Evolutionary conservation across 2,113 vertebrate genomes (phyloP), one percentile per base, ranked within the genome.

Genomic region (Gnathonemus longibarbis): DNA sequence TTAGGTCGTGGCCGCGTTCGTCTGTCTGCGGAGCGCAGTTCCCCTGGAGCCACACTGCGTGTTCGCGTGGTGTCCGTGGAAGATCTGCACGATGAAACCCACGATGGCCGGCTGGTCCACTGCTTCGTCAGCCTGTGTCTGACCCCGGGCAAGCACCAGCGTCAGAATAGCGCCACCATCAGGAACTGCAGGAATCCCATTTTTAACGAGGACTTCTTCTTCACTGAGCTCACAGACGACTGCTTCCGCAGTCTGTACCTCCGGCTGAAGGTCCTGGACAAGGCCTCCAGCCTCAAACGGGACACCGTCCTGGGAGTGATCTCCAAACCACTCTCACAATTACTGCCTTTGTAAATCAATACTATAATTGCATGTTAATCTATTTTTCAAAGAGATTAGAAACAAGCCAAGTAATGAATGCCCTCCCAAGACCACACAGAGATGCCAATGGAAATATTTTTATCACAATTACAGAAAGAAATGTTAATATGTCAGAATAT

Each of bases 191-290:
- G 89, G 27, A 91, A 89, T 77, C 95, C 93, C 1, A 93, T 95
- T 88, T 96, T 96, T 84, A 96, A 96, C 89, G 95, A 96, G 91
- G 95, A 96, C 70, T 96, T 96, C 92, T 96, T 94, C 92, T 96
- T 96, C 87, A 95, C 93, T 8, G 93, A 94, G 50, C 94, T 95
- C 62, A 92, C 89, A n/a, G 91, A 88, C 2, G 90, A 93, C 9
- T 91, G 91, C 52, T 89, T 96, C 62, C n/a, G 42, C 80, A 90
- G 90, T 13, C 91, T 95, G 90, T 90, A 94, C 58, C 93, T 96
- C 56, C 93, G 91, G 86, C 45, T 96, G 24, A 96, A 95, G 92
- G 93, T 96, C 27, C 45, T 96, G 88, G 92, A 94, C 90, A 96
- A 95, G 89, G 85, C 93, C 84, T 90, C 91, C 87, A 88, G 91